Evolutionary conservation across 2,888 invertebrate genomes (phyloP).

Genomic region (Prionchulus punctatus): DNA sequence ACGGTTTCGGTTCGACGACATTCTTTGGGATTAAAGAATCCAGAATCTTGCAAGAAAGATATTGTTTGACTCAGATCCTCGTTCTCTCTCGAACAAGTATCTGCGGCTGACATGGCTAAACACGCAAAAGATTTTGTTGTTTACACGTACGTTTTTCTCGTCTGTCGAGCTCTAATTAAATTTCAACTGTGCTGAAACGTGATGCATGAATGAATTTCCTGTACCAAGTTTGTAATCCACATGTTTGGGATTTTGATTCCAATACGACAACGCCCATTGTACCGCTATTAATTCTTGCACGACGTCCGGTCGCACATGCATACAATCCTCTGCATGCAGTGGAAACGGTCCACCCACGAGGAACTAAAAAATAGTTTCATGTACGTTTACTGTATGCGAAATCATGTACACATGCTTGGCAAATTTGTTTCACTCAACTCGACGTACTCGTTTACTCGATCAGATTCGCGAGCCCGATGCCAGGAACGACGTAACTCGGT

Average conservation of each 20-base stretch:
- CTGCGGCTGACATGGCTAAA: conserved; percentile 27
- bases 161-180: too few relatives aligned
- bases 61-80: conserved; percentile 27
- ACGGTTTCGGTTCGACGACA: conserved; percentile 18
- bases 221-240: background rate
- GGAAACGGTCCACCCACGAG: too few relatives aligned
- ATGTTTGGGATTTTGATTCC: conserved; percentile 17
- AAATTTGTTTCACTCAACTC: too few relatives aligned
- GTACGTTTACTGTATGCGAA: too few relatives aligned
- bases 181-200: background rate
- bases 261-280: conserved; percentile 31
- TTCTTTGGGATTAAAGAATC: conserved; percentile 26
- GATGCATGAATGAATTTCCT: background rate
- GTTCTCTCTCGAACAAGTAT: conserved; percentile 25
- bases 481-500: too few relatives aligned
- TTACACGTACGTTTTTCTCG: too few relatives aligned
- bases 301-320: conserved; percentile 19
- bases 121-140: too few relatives aligned
- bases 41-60: conserved; percentile 25
- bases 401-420: too few relatives aligned
- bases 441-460: too few relatives aligned
- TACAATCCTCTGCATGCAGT: conserved; percentile 26
- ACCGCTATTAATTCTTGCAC: conserved; percentile 31
- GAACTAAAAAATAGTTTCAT: too few relatives aligned
- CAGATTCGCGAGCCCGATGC: too few relatives aligned